Percentiles rank a stretch among this genome's conserved stretches.
Evolutionary conservation across 1,140 invertebrate species (phyloP).

Genomic region (Odontomachus brunneus): DNA sequence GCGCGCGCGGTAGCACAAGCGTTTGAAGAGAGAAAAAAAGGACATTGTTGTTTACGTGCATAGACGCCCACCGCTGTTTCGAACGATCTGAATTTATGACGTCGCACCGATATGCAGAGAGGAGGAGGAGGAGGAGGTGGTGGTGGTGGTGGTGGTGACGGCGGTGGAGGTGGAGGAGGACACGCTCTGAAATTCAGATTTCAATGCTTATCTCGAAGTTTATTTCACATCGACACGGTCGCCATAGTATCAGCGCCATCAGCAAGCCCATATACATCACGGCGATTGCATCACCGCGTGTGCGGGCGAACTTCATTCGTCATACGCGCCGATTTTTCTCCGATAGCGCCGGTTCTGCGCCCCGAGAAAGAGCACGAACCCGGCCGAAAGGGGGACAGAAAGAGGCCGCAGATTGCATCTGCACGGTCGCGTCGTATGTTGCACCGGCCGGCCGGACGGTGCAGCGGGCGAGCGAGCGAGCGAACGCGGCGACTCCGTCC

Average conservation of each 20-base stretch:
- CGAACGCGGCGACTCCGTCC: slow-evolving; percentile 46
- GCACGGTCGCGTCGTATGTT: slow-evolving; percentile 56
- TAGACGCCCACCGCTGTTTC: slow-evolving; percentile 20
- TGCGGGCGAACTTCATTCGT: slow-evolving; percentile 60
- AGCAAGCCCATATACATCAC: slow-evolving; percentile 59
- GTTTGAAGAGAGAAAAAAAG: neutral
- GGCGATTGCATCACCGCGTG: slow-evolving; percentile 54
- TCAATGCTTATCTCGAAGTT: slow-evolving; percentile 57
- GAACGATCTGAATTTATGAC: slow-evolving; percentile 54
- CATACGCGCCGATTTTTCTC: slow-evolving; percentile 60
- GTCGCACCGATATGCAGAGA: slow-evolving; percentile 9
- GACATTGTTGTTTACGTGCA: slow-evolving; percentile 18
- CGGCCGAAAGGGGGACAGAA: neutral
- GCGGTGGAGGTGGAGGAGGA: neutral
- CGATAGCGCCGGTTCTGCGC: slow-evolving; percentile 48
- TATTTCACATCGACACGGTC: slow-evolving; percentile 60
- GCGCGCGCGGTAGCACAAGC: neutral
- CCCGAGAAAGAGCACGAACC: slow-evolving; percentile 39
- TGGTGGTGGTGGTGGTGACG: neutral
- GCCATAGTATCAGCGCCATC: slow-evolving; percentile 57
- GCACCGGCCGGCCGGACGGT: slow-evolving; percentile 39
- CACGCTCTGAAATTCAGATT: slow-evolving; percentile 59
- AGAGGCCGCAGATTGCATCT: slow-evolving; percentile 56
- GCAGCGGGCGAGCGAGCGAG: slow-evolving; percentile 26
- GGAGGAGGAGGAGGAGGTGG: neutral